Percentiles rank a stretch among this genome's conserved stretches.
These are phyloP conservation scores for Brachionus calyciflorus DNA, from an alignment of 1,140 invertebrate species.

Conservation along the genomic window DNA sequence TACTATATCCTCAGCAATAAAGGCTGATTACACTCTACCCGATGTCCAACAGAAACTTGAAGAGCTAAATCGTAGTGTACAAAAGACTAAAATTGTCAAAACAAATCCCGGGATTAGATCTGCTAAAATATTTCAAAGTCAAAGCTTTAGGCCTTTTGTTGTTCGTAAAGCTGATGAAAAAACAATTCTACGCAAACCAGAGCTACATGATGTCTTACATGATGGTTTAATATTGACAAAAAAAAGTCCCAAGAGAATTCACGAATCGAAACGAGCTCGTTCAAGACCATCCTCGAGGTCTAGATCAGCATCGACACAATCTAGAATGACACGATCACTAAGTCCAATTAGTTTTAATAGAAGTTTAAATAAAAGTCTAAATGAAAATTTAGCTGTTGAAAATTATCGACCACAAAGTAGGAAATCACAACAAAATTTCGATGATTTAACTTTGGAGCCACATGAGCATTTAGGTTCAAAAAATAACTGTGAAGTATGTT, in stretches of 20 bases:
- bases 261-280: not conserved
- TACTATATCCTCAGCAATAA: conserved; percentile 42
- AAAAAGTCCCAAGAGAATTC: conserved; percentile 6
- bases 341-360: conserved; percentile 12
- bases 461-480: conserved; percentile 1
- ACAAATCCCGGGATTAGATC: not conserved
- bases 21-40: conserved; percentile 39
- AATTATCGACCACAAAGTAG: conserved; percentile 9
- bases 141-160: conserved; percentile 8
- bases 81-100: conserved; percentile 35
- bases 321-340: not conserved
- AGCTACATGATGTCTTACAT: conserved; percentile 39
- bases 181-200: conserved; percentile 26
- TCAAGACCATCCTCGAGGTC: not conserved
- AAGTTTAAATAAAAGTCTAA: conserved; percentile 22
- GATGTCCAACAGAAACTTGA: conserved; percentile 33
- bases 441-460: not conserved
- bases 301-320: not conserved
- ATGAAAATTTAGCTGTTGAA: not conserved
- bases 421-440: not conserved
- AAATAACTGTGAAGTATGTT: conserved; percentile 39
- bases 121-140: not conserved
- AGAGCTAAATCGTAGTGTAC: conserved; percentile 15
- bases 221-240: conserved; percentile 34
- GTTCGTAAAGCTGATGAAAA: conserved; percentile 21